Base-by-base conservation (phyloP, 2,888 invertebrate species). In the Heteropelma amictum region DNA sequence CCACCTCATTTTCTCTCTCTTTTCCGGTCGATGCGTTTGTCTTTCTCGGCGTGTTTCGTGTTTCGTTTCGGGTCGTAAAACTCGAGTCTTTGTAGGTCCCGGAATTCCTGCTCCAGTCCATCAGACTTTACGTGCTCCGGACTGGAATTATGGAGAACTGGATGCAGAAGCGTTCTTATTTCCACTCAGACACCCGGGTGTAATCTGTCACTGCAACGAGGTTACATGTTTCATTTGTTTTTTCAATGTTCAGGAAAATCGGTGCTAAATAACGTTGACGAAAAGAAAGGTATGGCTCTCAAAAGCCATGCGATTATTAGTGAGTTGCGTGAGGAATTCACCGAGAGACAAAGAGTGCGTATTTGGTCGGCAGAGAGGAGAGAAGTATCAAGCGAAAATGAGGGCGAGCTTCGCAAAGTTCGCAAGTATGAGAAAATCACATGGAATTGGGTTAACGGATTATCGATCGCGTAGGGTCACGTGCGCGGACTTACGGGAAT, bases 51-150 rank as follows among this genome's bases (percentile, higher is more conserved):
- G 71, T 58, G 83, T 79, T 79, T 85, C 85, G 73, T 76, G 80
- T 85, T 86, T 84, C 71, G 60, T 72, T 72, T 73, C 83, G 77
- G 82, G 81, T 81, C 83, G 84, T 85, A 84, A 85, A 86, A 85
- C 82, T 79, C 80, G 82, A 80, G 79, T 79, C 69, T 63, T 67
- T 72, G 61, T 56, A 68, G 73, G 68, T 68, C 68, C 68, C 61
- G 47, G 67, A 33, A 40, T 61, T 17, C 61, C 42, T 65, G 49
- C 71, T 14, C 49, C 63, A 68, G 54, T 63, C 35, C 64, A 64
- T 17, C 72, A 21, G 51, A 65, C 33, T 42, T 45, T 61, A 51
- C 51, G 40, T 42, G 28, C 56, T 56, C 67, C 56, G 54, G 54
- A 38, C 40, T 51, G 45, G 56, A 54, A 40, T 21, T 28, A n/a